These are phyloP conservation scores for Drosophila rellima DNA, from an alignment of 2,888 invertebrate species.

Conservation along the genomic window DNA sequence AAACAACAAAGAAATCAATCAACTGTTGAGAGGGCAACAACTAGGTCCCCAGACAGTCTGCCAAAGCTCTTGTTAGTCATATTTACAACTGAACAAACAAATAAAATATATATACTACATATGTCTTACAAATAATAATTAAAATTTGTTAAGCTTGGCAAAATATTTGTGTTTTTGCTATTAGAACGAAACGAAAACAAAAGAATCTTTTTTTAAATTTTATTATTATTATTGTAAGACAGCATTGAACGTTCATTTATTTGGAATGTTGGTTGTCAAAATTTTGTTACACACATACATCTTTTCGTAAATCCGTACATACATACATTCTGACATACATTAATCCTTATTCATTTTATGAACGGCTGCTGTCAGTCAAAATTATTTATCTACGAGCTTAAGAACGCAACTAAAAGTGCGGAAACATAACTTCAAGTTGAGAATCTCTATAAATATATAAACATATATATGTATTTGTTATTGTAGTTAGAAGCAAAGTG, in stretches of 20 bases:
- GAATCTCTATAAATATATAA: slow-evolving; percentile 15
- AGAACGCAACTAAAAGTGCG: slow-evolving; percentile 55
- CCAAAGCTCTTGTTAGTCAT: slow-evolving; percentile 1
- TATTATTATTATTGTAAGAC: slow-evolving; percentile 5
- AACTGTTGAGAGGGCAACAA: slow-evolving; percentile 12
- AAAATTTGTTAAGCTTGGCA: slow-evolving; percentile 13
- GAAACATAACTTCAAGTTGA: slow-evolving; percentile 66
- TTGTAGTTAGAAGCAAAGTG: slow-evolving; percentile 45
- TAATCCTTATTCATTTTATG: slow-evolving; percentile 47
- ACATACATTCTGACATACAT: slow-evolving; percentile 4
- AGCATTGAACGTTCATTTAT: slow-evolving; percentile 27
- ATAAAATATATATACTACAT: slow-evolving; percentile 7
- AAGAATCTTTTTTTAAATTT: slow-evolving; percentile 7
- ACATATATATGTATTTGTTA: slow-evolving; percentile 7
- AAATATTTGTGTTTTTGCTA: slow-evolving; percentile 15
- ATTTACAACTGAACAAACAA: slow-evolving; percentile 4
- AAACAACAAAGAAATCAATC: slow-evolving; percentile 35
- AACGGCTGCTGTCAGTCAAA: slow-evolving; percentile 59
- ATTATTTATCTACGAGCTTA: slow-evolving; percentile 52
- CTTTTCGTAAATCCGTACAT: slow-evolving; percentile 10
- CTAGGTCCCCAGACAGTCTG: slow-evolving; percentile 28
- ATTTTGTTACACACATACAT: slow-evolving; percentile 18
- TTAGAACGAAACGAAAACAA: slow-evolving; percentile 21
- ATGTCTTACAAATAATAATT: slow-evolving; percentile 14
- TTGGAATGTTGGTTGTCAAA: slow-evolving; percentile 31